phyloP scores from a whole-genome alignment of 2,797 vertebrate genomes.

The Merluccius polli region DNA sequence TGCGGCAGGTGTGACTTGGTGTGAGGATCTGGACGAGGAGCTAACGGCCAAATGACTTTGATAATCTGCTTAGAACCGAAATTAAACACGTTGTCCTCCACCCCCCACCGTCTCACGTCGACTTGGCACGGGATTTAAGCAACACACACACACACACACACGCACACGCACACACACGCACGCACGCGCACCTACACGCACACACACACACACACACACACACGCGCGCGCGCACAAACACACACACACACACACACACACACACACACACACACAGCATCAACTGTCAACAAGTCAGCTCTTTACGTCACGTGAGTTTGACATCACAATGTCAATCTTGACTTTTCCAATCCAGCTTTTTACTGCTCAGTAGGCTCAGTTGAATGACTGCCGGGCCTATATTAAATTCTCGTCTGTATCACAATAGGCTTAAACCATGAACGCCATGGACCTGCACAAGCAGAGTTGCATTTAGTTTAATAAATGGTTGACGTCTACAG shows the following conservation, averaged over 20 bases:
- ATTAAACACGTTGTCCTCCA: constrained; percentile 55
- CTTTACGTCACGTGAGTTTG: neutral
- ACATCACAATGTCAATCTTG: neutral
- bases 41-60: constrained; percentile 28
- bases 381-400: too few species aligned
- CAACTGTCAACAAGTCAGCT: neutral
- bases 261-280: neutral
- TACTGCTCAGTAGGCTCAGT: too few species aligned
- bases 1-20: neutral
- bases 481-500: too few species aligned
- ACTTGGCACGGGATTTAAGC: constrained; percentile 43
- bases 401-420: too few species aligned
- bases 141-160: constrained; percentile 5
- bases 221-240: too few species aligned
- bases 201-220: neutral
- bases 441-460: too few species aligned
- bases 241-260: too few species aligned
- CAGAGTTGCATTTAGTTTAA: too few species aligned
- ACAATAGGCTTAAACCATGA: too few species aligned
- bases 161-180: neutral
- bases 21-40: neutral
- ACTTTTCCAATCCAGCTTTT: too few species aligned
- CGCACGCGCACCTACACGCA: neutral
- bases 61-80: constrained; percentile 72
- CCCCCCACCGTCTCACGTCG: constrained; percentile 13